These are phyloP conservation scores for Scaptomyza polygonia DNA, from an alignment of 2,888 invertebrate genomes.

Conservation along the genomic window DNA sequence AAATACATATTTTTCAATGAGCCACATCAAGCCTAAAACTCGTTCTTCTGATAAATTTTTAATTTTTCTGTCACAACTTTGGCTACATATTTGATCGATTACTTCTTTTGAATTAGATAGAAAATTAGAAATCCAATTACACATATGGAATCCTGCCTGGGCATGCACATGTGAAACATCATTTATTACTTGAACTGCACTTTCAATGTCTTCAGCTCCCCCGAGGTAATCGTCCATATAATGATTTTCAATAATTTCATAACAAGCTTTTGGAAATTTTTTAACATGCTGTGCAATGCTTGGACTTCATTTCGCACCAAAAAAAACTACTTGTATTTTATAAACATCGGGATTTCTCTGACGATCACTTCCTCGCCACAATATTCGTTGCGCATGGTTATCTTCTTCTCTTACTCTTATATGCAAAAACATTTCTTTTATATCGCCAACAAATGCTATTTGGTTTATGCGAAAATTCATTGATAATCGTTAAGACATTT, in stretches of 20 bases:
- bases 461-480: not conserved
- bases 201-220: not conserved
- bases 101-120: too few relatives aligned
- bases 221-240: too few relatives aligned
- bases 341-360: not conserved
- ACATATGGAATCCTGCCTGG: not conserved
- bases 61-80: not conserved
- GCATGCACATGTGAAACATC: not conserved
- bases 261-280: too few relatives aligned
- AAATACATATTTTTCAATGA: too few relatives aligned
- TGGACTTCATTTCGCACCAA: not conserved
- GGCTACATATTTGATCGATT: too few relatives aligned
- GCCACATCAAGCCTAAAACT: not conserved
- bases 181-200: not conserved
- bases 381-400: not conserved
- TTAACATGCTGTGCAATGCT: too few relatives aligned
- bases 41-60: not conserved
- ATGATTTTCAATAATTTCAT: too few relatives aligned
- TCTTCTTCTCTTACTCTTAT: not conserved
- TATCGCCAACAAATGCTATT: not conserved
- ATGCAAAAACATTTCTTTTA: not conserved
- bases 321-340: not conserved
- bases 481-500: not conserved
- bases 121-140: not conserved
- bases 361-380: not conserved